These are phyloP conservation scores for Thinocorus orbignyianus DNA, from an alignment of 2,113 vertebrate species.

Conservation along the genomic window DNA sequence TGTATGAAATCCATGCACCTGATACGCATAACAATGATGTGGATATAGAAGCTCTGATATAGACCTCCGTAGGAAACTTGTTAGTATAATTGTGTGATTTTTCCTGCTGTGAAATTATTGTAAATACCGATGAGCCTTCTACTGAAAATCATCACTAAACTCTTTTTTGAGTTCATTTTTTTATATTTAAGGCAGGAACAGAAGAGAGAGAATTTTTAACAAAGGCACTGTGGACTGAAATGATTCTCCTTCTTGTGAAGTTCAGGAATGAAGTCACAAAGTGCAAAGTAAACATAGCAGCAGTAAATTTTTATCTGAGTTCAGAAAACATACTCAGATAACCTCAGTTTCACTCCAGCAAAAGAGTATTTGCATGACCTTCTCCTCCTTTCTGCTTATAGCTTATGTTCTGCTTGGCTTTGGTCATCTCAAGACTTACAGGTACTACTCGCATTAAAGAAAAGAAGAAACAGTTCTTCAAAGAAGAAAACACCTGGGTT, in stretches of 20 bases:
- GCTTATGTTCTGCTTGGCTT: not conserved
- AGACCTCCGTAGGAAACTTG: not conserved
- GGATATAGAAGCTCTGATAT: not conserved
- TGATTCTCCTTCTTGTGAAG: not conserved
- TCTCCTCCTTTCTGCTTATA: not conserved
- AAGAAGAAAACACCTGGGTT: not conserved
- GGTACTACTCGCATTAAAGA: not conserved
- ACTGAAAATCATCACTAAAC: not conserved
- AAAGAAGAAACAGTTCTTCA: not conserved
- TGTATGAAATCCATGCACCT: conserved; percentile 7
- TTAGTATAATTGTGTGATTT: not conserved
- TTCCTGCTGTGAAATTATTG: not conserved
- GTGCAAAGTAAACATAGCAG: not conserved
- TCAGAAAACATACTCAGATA: not conserved
- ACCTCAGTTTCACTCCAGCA: not conserved
- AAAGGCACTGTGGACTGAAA: not conserved
- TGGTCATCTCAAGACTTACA: not conserved
- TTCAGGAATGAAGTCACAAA: not conserved
- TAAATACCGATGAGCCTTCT: not conserved
- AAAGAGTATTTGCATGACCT: not conserved
- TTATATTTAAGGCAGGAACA: not conserved
- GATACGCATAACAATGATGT: not conserved
- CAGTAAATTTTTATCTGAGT: not conserved
- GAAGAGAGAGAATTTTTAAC: not conserved
- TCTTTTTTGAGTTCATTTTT: not conserved